A percentile compares a stretch with the other conserved stretches of the same genome.
These are phyloP conservation scores for Stegodyphus dumicola DNA, from an alignment of 1,140 invertebrate genomes.

Conservation along the genomic window DNA sequence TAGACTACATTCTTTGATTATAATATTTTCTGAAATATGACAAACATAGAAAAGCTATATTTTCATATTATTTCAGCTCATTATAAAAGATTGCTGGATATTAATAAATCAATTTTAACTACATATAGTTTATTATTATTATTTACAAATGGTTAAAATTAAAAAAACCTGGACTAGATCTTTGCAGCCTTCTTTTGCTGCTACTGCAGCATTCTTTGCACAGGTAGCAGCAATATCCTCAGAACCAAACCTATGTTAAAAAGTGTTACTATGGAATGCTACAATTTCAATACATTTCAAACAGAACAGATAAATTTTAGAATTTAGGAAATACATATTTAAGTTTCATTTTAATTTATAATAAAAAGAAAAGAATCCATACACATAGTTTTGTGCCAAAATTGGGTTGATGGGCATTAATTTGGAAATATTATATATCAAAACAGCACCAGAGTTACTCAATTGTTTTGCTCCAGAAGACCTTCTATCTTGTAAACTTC, in stretches of 20 bases:
- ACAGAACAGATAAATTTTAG: neutral
- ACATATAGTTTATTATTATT: no score
- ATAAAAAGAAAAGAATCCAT: slow-evolving; percentile 68
- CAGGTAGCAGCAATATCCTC: slow-evolving; percentile 78
- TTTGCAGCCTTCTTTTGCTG: slow-evolving; percentile 78
- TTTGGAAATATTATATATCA: slow-evolving; percentile 83
- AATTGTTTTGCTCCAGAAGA: slow-evolving; percentile 45
- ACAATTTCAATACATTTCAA: no score
- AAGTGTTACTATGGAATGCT: no score
- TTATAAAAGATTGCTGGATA: no score
- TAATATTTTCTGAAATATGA: neutral
- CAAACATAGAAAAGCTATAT: neutral
- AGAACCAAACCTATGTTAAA: slow-evolving; percentile 71
- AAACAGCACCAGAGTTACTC: slow-evolving; percentile 71
- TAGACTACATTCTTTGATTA: no score
- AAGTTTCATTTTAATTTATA: neutral
- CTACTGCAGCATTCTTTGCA: slow-evolving; percentile 81
- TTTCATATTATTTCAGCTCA: neutral
- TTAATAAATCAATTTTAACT: no score
- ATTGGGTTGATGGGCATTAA: slow-evolving; percentile 82
- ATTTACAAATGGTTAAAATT: neutral
- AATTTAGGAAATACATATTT: slow-evolving; percentile 34
- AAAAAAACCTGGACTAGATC: slow-evolving; percentile 79
- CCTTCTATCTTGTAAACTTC: slow-evolving; percentile 40
- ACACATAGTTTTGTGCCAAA: slow-evolving; percentile 85